phyloP scores from a whole-genome alignment of 2,888 invertebrate species.

The Bembecia ichneumoniformis region DNA sequence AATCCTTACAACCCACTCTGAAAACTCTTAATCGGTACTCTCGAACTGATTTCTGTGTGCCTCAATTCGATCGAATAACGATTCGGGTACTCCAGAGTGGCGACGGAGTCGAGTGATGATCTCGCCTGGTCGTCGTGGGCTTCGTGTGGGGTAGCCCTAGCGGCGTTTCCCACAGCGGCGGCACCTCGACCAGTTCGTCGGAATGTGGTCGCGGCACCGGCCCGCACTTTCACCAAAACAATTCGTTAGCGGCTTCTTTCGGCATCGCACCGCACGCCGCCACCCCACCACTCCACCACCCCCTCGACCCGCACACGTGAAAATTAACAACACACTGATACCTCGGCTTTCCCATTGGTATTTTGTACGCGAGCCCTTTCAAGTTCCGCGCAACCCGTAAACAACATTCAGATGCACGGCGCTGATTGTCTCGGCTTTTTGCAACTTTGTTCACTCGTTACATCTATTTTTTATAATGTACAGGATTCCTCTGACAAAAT shows the following conservation, averaged over 20 bases:
- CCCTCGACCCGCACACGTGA: slow-evolving; percentile 51
- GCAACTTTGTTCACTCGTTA: too few species aligned
- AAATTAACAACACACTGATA: slow-evolving; percentile 62
- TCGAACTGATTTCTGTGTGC: too few species aligned
- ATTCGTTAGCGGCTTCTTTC: slow-evolving; percentile 71
- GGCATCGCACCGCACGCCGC: slow-evolving; percentile 60
- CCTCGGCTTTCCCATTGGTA: slow-evolving; percentile 47
- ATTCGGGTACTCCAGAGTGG: too few species aligned
- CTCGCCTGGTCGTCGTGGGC: slow-evolving; percentile 15
- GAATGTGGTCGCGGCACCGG: slow-evolving; percentile 71
- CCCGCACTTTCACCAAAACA: slow-evolving; percentile 73
- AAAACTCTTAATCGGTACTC: too few species aligned
- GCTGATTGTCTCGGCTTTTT: neutral
- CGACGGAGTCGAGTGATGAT: too few species aligned
- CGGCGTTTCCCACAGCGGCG: slow-evolving; percentile 72
- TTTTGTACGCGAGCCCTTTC: slow-evolving; percentile 43
- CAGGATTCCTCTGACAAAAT: too few species aligned
- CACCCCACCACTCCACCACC: slow-evolving; percentile 29
- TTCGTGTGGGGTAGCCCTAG: slow-evolving; percentile 62
- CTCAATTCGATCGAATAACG: too few species aligned
- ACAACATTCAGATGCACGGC: neutral
- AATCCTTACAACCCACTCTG: too few species aligned
- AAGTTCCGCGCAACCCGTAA: slow-evolving; percentile 32
- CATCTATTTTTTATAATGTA: too few species aligned
- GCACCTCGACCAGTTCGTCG: slow-evolving; percentile 68